These are phyloP conservation scores for Malurus melanocephalus DNA, from an alignment of 2,113 vertebrate species.

Conservation along the genomic window DNA sequence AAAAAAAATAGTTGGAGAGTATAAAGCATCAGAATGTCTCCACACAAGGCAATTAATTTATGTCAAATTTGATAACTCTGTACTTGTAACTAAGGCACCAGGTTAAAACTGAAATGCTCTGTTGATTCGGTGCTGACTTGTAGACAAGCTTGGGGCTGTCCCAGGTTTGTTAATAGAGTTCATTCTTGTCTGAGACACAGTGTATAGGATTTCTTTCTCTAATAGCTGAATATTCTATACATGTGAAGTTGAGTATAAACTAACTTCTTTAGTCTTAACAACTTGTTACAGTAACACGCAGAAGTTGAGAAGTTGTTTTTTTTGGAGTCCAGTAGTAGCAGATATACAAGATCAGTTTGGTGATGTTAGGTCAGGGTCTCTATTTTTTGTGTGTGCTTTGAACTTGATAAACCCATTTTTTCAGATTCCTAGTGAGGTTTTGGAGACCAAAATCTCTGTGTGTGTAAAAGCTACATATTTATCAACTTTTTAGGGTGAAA, in stretches of 20 bases:
- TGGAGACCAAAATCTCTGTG: neutral
- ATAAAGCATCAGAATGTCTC: neutral
- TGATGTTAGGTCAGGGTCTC: neutral
- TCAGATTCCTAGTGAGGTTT: neutral
- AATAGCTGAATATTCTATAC: neutral
- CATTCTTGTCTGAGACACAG: neutral
- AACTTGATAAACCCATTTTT: neutral
- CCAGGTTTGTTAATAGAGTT: neutral
- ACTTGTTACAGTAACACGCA: neutral
- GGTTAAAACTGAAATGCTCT: conserved; percentile 14
- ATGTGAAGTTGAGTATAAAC: neutral
- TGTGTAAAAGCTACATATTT: neutral
- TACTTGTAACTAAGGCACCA: conserved; percentile 30
- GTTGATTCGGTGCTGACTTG: neutral
- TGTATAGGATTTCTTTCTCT: neutral
- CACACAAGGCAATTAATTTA: neutral
- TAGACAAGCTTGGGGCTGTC: neutral
- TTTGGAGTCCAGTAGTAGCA: neutral
- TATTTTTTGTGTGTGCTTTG: neutral
- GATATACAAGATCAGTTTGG: neutral
- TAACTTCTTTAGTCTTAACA: neutral
- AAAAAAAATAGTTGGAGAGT: neutral
- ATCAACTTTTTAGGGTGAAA: neutral
- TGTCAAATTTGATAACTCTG: neutral
- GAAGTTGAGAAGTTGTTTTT: neutral